These are phyloP conservation scores for Callyntrura sp. DNA, from an alignment of 2,888 invertebrate species.

Conservation along the genomic window DNA sequence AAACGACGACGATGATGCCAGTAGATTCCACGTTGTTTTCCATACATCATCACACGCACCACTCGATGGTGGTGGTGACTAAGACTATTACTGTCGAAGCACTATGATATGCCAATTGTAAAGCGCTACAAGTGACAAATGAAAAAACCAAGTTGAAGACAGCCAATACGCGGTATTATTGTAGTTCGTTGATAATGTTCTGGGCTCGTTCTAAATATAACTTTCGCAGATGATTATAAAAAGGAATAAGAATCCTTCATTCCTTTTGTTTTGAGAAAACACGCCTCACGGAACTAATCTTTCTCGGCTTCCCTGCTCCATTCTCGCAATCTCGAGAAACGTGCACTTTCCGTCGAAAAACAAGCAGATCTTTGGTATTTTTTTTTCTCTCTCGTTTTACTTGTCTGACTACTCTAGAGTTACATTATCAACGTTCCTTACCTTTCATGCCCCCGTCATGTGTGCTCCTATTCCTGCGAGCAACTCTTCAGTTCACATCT, in stretches of 20 bases:
- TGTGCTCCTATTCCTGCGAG: not conserved
- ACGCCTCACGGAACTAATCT: conserved; percentile 35
- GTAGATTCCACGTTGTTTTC: not conserved
- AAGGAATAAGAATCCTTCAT: conserved; percentile 56
- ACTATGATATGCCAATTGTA: not conserved
- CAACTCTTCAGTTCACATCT: too few species aligned
- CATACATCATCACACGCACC: not conserved
- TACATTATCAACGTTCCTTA: not conserved
- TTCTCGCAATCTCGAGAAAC: not conserved
- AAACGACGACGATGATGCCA: not conserved
- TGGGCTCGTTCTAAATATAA: conserved; percentile 72
- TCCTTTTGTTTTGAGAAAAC: conserved; percentile 55
- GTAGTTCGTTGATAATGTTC: not conserved
- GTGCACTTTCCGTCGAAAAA: too few species aligned
- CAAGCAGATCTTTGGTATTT: not conserved
- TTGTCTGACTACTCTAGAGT: not conserved
- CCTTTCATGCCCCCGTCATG: too few species aligned
- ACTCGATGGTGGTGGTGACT: not conserved
- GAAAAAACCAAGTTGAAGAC: conserved; percentile 1
- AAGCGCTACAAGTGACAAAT: conserved; percentile 7
- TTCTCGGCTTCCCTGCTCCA: not conserved
- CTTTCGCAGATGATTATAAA: conserved; percentile 52
- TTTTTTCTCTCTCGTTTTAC: conserved; percentile 3
- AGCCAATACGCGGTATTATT: not conserved
- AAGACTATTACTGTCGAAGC: not conserved